Evolutionary conservation across 64 coral and sea anemone species (phyloP).

Genomic region (Orbicella faveolata): DNA sequence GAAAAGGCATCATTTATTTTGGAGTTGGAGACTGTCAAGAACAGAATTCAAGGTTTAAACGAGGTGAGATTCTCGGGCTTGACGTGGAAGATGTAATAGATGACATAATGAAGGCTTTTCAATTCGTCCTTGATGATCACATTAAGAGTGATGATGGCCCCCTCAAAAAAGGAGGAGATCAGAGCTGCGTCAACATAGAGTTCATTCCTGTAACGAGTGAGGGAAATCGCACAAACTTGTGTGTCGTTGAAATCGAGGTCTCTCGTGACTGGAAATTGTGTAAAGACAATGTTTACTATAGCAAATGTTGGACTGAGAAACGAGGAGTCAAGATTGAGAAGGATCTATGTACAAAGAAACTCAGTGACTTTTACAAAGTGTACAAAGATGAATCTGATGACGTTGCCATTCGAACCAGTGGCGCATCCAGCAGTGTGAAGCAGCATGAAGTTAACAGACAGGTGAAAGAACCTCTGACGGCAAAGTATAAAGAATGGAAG

Average conservation of each 20-base stretch:
- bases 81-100: constrained; percentile 24
- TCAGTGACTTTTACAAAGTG: constrained; percentile 50
- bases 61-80: constrained; percentile 9
- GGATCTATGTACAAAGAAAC: constrained; percentile 1
- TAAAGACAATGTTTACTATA: constrained; percentile 44
- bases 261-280: constrained; percentile 51
- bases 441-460: constrained; percentile 52
- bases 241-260: constrained; percentile 38
- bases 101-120: constrained; percentile 38
- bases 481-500: constrained; percentile 57
- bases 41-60: constrained; percentile 29
- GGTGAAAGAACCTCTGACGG: constrained; percentile 41
- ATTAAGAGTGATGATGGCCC: constrained; percentile 42
- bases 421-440: constrained; percentile 27
- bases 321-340: constrained; percentile 20
- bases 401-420: constrained; percentile 46
- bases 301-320: constrained; percentile 45
- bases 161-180: constrained; percentile 36
- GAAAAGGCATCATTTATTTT: constrained; percentile 55
- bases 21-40: constrained; percentile 47
- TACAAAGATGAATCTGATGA: constrained; percentile 40
- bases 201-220: constrained; percentile 33
- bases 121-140: constrained; percentile 47
- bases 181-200: constrained; percentile 36
- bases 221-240: constrained; percentile 10